These are phyloP conservation scores for Kryphioiulus occultus DNA, from an alignment of 2,888 invertebrate genomes.

Conservation along the genomic window DNA sequence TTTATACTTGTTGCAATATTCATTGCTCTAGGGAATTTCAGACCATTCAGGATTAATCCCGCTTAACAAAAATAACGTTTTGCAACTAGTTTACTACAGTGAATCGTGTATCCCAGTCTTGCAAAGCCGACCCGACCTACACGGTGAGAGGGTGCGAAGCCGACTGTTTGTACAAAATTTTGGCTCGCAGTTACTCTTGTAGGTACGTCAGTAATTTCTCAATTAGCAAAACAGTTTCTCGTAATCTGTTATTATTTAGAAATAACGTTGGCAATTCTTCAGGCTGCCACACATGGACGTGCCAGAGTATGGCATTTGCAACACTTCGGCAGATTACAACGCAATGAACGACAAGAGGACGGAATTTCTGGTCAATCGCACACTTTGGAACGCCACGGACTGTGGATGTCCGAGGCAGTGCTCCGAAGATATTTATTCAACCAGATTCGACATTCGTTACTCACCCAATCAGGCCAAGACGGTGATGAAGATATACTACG, in stretches of 20 bases:
- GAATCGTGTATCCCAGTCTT: not conserved
- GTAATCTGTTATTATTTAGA: not conserved
- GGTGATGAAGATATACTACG: conserved; percentile 41
- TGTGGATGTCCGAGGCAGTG: conserved; percentile 45
- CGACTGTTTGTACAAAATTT: not conserved
- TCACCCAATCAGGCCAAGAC: not conserved
- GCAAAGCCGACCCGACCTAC: conserved; percentile 26
- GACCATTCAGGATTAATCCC: no score
- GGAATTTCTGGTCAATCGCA: not conserved
- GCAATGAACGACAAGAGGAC: not conserved
- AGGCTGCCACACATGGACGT: conserved; percentile 47
- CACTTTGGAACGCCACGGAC: not conserved
- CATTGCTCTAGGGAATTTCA: no score
- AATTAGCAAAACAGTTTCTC: not conserved
- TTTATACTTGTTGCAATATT: not conserved
- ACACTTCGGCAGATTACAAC: not conserved
- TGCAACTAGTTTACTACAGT: conserved; percentile 39
- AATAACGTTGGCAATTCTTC: not conserved
- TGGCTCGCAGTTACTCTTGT: conserved; percentile 13
- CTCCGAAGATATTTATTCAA: conserved; percentile 28
- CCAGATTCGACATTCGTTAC: conserved; percentile 41
- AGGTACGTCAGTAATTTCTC: not conserved
- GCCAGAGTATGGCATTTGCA: conserved; percentile 40
- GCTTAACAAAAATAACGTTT: no score
- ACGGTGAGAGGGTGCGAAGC: conserved; percentile 35